Conservation (phyloP, 1,140 invertebrate species). For the Conus ventricosus region DNA sequence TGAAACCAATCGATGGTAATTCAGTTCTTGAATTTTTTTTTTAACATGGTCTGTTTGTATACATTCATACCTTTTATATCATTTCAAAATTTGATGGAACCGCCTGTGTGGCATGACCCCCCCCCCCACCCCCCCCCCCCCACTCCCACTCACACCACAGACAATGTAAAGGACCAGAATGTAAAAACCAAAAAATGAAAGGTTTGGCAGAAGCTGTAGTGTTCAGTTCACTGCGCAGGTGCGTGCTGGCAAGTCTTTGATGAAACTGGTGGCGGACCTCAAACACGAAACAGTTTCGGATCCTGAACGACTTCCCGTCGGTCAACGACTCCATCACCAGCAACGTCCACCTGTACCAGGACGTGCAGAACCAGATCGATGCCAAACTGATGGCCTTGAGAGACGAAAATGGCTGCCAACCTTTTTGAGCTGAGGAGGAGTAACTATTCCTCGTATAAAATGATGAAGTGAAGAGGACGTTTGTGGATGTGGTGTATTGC, state of each 20-base stretch:
- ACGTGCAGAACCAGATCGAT: conserved; percentile 93
- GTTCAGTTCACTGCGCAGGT: conserved; percentile 76
- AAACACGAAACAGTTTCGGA: conserved; percentile 98
- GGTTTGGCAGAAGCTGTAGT: too few species aligned
- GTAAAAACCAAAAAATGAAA: too few species aligned
- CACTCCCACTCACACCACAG: too few species aligned
- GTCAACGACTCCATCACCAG: conserved; percentile 96
- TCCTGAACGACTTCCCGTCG: conserved; percentile 97
- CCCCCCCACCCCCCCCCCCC: too few species aligned
- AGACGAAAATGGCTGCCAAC: conserved; percentile 93
- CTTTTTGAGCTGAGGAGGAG: conserved; percentile 97
- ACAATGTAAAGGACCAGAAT: too few species aligned
- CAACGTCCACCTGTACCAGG: conserved; percentile 91
- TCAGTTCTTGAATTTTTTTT: too few species aligned
- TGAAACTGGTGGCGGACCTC: conserved; percentile 95
- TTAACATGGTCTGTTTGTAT: too few species aligned
- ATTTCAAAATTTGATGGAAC: too few species aligned
- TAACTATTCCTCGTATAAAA: conserved; percentile 93
- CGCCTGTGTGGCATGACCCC: too few species aligned
- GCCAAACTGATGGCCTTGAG: conserved; percentile 92
- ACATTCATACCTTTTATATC: too few species aligned
- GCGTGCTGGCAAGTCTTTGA: conserved; percentile 93
- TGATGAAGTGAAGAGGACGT: conserved; percentile 79
- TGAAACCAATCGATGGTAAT: too few species aligned
- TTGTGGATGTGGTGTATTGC: neutral